Evolutionary conservation across 2,113 vertebrate species (phyloP).

Genomic region (Dipodomys stephensi): DNA sequence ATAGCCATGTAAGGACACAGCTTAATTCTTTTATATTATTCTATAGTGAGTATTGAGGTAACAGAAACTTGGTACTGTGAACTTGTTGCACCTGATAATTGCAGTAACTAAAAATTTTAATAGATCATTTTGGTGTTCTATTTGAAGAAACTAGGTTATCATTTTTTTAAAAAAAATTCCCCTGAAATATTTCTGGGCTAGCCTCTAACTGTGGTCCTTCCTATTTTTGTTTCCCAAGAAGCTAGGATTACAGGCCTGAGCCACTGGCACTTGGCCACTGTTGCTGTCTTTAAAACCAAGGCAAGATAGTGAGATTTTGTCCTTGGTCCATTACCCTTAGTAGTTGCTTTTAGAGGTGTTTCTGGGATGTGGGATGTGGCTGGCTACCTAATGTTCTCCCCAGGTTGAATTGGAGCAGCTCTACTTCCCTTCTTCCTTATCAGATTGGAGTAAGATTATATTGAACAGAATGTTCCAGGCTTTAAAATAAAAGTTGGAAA

Average conservation of each 20-base stretch:
- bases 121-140: neutral
- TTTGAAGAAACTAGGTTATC: neutral
- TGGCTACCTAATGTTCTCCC: neutral
- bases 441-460: neutral
- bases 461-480: neutral
- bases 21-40: neutral
- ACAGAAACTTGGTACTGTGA: neutral
- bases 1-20: neutral
- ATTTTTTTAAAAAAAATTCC: neutral
- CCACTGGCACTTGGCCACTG: no score
- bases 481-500: conserved; percentile 1
- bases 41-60: neutral
- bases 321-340: neutral
- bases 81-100: neutral
- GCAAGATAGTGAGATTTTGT: neutral
- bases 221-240: no score
- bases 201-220: neutral
- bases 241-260: no score
- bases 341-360: neutral
- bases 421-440: neutral
- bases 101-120: neutral
- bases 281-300: neutral
- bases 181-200: neutral
- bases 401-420: neutral
- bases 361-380: neutral